These are phyloP conservation scores for Clivina fossor DNA, from an alignment of 2,888 invertebrate species.

Conservation along the genomic window DNA sequence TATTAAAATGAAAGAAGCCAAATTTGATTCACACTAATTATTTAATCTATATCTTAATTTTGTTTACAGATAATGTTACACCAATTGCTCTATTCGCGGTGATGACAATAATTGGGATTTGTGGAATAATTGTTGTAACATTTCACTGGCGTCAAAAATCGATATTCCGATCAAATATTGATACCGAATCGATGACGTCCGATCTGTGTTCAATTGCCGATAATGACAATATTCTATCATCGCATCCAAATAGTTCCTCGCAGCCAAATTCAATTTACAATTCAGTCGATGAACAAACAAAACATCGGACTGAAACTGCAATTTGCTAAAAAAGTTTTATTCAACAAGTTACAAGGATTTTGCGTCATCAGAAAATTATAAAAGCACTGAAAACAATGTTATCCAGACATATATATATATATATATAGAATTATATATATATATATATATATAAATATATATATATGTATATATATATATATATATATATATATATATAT, in stretches of 20 bases:
- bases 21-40: not conserved
- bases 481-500: too few species aligned
- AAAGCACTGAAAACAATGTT: too few species aligned
- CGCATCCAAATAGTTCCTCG: constrained; percentile 13
- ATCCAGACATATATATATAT: too few species aligned
- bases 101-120: constrained; percentile 57
- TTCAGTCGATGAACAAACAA: too few species aligned
- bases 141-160: constrained; percentile 51
- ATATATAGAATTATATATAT: too few species aligned
- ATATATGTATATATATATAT: too few species aligned
- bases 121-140: constrained; percentile 55
- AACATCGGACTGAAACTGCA: too few species aligned
- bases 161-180: not conserved
- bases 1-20: not conserved
- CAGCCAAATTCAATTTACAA: constrained; percentile 8
- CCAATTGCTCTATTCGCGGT: constrained; percentile 57
- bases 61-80: constrained; percentile 55
- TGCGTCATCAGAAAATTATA: too few species aligned
- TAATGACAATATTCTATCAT: constrained; percentile 5
- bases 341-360: too few species aligned
- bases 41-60: constrained; percentile 5
- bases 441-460: too few species aligned
- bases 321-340: too few species aligned
- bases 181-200: constrained; percentile 15
- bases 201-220: constrained; percentile 15